Conservation (phyloP, 2,888 invertebrate genomes). For the Cantharis flavilabris region DNA sequence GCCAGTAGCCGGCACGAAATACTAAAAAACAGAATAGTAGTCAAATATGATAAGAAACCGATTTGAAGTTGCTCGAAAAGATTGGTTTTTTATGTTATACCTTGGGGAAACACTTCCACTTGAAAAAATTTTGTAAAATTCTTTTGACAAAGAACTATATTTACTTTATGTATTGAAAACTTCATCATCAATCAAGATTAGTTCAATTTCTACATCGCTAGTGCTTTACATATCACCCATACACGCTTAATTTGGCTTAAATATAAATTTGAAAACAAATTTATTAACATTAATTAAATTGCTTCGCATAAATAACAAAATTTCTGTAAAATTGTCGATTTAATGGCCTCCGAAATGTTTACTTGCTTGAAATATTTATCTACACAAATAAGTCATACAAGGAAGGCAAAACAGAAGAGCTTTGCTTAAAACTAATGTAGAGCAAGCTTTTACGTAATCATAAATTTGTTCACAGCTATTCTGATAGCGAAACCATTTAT, state of each 20-base stretch:
- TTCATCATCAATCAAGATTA: neutral
- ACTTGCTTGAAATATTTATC: neutral
- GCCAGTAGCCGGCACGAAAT: neutral
- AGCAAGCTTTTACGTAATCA: neutral
- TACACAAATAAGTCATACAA: neutral
- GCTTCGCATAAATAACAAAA: neutral
- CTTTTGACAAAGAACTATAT: neutral
- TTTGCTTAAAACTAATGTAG: neutral
- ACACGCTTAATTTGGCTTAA: neutral
- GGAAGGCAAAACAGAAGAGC: neutral
- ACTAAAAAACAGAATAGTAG: neutral
- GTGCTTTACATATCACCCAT: neutral
- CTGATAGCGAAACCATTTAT: neutral
- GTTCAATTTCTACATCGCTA: neutral
- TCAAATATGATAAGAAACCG: neutral
- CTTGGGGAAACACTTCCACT: neutral
- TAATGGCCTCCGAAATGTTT: neutral
- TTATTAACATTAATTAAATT: neutral
- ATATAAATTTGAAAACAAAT: neutral
- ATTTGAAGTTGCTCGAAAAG: neutral
- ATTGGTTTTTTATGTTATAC: slow-evolving; percentile 1
- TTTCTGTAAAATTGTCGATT: neutral
- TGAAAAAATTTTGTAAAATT: neutral
- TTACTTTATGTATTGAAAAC: neutral
- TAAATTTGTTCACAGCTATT: neutral